Evolutionary conservation across 2,888 invertebrate species (phyloP).

Genomic region (Cacoxenus indagator): DNA sequence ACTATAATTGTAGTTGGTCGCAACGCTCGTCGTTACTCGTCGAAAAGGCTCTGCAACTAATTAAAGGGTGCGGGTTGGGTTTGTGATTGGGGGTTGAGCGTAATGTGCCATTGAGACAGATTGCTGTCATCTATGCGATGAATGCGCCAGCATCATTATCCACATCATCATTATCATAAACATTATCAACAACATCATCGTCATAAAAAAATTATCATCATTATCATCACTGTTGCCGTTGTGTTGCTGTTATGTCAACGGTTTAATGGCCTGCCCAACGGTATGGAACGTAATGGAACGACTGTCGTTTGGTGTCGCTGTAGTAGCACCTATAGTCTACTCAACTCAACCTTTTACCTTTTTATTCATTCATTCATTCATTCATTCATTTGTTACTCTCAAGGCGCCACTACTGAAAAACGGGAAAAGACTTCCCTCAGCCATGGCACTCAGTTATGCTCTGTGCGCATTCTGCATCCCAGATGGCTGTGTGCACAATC

Average conservation of each 20-base stretch:
- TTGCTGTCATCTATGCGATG: neutral
- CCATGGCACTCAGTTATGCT: neutral
- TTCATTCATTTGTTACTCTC: neutral
- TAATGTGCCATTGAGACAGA: neutral
- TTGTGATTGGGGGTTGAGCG: neutral
- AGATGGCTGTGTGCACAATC: neutral
- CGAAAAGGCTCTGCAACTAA: constrained; percentile 10
- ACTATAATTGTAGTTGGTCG: neutral
- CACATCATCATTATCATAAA: neutral
- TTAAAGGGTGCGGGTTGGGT: neutral
- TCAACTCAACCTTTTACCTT: neutral
- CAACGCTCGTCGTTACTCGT: neutral
- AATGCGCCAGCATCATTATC: neutral
- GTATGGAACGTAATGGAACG: neutral
- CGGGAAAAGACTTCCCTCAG: neutral
- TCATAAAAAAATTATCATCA: neutral
- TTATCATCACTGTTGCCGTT: neutral
- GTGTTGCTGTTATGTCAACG: neutral
- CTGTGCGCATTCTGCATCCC: neutral
- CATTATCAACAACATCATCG: neutral
- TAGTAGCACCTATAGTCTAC: neutral
- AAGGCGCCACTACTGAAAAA: neutral
- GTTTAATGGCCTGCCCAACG: constrained; percentile 25
- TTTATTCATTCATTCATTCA: neutral
- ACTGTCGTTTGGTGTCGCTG: neutral